Percentiles rank a stretch among this genome's conserved stretches.
Conservation (phyloP, 2,797 vertebrate genomes). For the Bovichtus diacanthus region DNA sequence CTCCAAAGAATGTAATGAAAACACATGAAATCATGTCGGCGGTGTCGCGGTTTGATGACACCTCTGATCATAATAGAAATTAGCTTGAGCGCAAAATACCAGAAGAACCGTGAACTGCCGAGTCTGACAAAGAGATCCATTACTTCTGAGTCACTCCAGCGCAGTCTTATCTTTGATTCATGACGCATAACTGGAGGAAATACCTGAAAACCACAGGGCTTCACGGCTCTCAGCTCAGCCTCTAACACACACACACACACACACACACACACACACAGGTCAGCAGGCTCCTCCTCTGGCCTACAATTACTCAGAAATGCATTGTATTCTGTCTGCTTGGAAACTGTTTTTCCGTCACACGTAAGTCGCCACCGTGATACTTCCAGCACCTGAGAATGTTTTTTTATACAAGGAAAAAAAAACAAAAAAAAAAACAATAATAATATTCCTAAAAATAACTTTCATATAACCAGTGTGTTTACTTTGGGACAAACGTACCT, state of each 20-base stretch:
- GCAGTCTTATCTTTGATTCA: slow-evolving; percentile 36
- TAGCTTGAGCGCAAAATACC: slow-evolving; percentile 1
- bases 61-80: slow-evolving; percentile 26
- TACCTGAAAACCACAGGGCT: slow-evolving; percentile 35
- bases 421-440: neutral
- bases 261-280: no score
- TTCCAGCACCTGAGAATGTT: slow-evolving; percentile 58
- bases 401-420: slow-evolving; percentile 43
- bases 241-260: no score
- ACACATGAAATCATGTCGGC: slow-evolving; percentile 29
- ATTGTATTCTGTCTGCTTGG: slow-evolving; percentile 7
- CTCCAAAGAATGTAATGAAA: slow-evolving; percentile 43
- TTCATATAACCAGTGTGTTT: slow-evolving; percentile 37
- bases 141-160: slow-evolving; percentile 27
- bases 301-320: neutral
- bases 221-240: neutral
- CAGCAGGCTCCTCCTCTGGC: slow-evolving; percentile 23
- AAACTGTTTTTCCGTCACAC: slow-evolving; percentile 12
- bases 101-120: slow-evolving; percentile 6
- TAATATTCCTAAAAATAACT: neutral
- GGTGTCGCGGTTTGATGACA: slow-evolving; percentile 19
- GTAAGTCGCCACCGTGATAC: slow-evolving; percentile 14
- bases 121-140: slow-evolving; percentile 26
- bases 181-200: slow-evolving; percentile 39
- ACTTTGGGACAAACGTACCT: slow-evolving; percentile 12